Evolutionary conservation across 2,113 vertebrate genomes (phyloP).

Genomic region (Martes martes): DNA sequence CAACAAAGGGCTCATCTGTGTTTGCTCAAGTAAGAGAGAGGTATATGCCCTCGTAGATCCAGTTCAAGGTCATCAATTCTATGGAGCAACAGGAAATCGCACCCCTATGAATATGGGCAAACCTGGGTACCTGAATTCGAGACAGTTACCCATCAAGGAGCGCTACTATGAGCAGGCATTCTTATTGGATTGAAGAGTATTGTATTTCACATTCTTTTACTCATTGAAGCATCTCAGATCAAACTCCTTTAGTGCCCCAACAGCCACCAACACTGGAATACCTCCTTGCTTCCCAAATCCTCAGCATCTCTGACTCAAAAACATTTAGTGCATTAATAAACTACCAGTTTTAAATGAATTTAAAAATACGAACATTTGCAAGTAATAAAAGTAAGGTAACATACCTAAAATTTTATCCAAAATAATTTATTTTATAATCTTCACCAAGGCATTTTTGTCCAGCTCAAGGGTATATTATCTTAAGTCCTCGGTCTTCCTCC

Average conservation of each 20-base stretch:
- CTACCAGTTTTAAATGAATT: not conserved
- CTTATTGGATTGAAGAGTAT: conserved; percentile 29
- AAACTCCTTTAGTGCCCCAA: not conserved
- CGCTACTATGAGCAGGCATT: not conserved
- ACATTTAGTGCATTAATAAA: not conserved
- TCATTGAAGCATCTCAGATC: not conserved
- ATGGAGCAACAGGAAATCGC: conserved; percentile 15
- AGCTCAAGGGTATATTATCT: not conserved
- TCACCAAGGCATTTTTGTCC: not conserved
- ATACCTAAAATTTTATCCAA: not conserved
- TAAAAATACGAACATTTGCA: not conserved
- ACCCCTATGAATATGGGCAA: not conserved
- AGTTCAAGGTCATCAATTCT: not conserved
- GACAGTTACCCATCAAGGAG: not conserved
- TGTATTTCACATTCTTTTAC: conserved; percentile 37
- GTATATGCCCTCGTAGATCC: not conserved
- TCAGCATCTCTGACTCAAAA: not conserved
- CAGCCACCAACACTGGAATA: not conserved
- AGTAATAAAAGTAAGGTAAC: not conserved
- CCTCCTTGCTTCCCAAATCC: not conserved
- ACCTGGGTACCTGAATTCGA: not conserved
- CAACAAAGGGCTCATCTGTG: conserved; percentile 40
- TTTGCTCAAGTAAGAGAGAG: conserved; percentile 27
- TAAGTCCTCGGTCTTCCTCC: not conserved
- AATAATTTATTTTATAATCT: not conserved